Conservation (phyloP, 2,797 vertebrate species). For the Muraenolepis orangiensis region DNA sequence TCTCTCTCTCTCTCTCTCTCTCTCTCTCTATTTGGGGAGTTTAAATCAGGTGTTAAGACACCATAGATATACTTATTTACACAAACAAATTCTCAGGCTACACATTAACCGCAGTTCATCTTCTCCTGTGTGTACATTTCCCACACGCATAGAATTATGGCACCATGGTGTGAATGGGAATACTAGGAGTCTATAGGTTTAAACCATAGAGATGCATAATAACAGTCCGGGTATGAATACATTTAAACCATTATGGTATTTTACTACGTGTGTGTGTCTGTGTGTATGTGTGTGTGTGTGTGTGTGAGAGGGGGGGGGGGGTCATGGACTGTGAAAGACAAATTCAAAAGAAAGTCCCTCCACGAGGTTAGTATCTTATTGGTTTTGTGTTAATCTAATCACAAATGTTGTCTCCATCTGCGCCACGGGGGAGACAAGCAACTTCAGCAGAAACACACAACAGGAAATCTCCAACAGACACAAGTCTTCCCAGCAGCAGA, state of each 20-base stretch:
- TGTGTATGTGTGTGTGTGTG: background rate
- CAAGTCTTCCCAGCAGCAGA: conserved; percentile 53
- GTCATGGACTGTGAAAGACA: background rate
- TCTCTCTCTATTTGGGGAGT: conserved; percentile 6
- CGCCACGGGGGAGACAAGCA: conserved; percentile 58
- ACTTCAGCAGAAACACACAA: conserved; percentile 52
- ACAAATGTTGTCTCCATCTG: conserved; percentile 67
- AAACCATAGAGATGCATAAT: background rate
- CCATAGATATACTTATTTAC: conserved; percentile 8
- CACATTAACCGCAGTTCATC: conserved; percentile 19
- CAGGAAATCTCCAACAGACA: conserved; percentile 65
- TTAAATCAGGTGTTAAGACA: conserved; percentile 25
- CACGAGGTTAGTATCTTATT: conserved; percentile 20
- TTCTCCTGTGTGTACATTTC: background rate
- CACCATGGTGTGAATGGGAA: background rate
- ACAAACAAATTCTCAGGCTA: conserved; percentile 31
- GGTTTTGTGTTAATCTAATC: conserved; percentile 28
- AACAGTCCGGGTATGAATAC: background rate
- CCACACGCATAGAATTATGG: background rate
- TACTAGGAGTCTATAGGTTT: background rate
- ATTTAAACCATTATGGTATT: too few species aligned
- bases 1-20: too few species aligned
- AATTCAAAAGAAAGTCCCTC: too few species aligned
- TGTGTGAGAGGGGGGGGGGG: background rate
- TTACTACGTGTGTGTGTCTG: background rate